These are phyloP conservation scores for Strix uralensis DNA, from an alignment of 2,113 vertebrate genomes.

Conservation along the genomic window DNA sequence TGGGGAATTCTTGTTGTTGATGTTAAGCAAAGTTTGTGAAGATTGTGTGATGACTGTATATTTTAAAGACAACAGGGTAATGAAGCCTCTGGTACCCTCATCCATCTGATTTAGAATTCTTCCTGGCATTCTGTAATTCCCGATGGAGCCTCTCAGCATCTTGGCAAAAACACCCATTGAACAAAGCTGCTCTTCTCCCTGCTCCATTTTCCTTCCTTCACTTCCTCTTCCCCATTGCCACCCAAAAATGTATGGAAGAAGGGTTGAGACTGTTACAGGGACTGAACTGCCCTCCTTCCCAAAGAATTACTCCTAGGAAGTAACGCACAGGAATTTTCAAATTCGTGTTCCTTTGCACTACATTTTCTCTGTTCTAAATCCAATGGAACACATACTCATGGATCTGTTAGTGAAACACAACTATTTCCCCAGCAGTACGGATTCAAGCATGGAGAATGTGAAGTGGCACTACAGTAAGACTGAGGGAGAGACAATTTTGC, in stretches of 20 bases:
- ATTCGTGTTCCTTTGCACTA: neutral
- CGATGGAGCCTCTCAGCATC: neutral
- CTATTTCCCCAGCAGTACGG: neutral
- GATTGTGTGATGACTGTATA: neutral
- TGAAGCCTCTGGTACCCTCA: neutral
- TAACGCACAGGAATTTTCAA: neutral
- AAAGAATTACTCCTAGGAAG: neutral
- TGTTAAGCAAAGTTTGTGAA: neutral
- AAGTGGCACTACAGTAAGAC: neutral
- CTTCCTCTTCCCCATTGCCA: neutral
- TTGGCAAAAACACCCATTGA: neutral
- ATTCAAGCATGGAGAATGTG: neutral
- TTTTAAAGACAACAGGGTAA: neutral
- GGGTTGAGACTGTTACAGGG: neutral
- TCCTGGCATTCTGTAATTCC: neutral
- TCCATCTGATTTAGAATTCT: neutral
- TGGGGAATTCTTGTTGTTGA: neutral
- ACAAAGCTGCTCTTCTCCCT: neutral
- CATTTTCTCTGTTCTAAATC: neutral
- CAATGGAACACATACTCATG: neutral
- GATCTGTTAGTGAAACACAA: neutral
- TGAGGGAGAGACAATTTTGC: neutral
- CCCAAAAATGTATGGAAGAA: neutral
- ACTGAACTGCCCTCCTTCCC: neutral
- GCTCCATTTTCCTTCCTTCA: neutral